phyloP scores from a whole-genome alignment of 1,140 invertebrate genomes.

The Aphis craccivora region DNA sequence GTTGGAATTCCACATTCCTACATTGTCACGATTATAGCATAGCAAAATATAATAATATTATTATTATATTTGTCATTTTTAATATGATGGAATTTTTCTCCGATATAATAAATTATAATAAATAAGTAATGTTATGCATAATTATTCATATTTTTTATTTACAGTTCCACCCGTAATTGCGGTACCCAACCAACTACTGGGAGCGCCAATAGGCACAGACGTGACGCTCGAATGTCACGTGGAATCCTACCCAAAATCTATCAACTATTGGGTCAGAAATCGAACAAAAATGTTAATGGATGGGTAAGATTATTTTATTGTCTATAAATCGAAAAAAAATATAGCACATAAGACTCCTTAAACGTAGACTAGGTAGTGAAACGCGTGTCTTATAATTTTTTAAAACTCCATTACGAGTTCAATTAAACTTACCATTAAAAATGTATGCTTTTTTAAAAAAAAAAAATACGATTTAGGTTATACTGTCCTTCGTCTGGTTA shows the following conservation, averaged over 20 bases:
- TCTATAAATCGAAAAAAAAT: neutral
- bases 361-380: neutral
- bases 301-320: conserved; percentile 31
- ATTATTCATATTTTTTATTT: conserved; percentile 61
- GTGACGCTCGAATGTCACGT: conserved; percentile 89
- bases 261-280: conserved; percentile 84
- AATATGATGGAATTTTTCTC: neutral
- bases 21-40: neutral
- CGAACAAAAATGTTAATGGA: conserved; percentile 56
- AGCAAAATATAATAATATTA: neutral
- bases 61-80: neutral
- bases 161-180: conserved; percentile 87
- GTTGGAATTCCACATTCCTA: neutral
- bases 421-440: conserved; percentile 29
- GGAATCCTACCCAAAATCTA: conserved; percentile 86
- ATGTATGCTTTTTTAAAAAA: neutral
- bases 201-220: conserved; percentile 83
- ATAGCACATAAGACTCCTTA: neutral
- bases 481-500: neutral
- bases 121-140: neutral
- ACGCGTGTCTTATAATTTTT: neutral
- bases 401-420: neutral
- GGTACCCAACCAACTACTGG: conserved; percentile 87
- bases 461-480: neutral
- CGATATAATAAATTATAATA: neutral